Evolutionary conservation across 2,797 vertebrate species (phyloP).

Genomic region (Tadarida brasiliensis): DNA sequence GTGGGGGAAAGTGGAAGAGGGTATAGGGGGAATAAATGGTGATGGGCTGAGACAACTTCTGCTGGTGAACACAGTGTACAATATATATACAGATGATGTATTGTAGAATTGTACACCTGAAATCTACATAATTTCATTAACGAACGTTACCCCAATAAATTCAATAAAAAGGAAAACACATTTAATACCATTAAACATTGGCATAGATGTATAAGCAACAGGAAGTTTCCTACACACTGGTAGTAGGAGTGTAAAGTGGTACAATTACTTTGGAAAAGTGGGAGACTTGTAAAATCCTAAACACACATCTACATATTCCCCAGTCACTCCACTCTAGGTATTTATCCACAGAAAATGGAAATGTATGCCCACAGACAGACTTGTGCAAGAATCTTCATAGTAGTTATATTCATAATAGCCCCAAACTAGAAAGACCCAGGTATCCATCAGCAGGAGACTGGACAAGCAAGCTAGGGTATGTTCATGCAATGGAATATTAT

Average conservation of each 20-base stretch:
- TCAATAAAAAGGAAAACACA: background rate
- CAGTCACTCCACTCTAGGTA: background rate
- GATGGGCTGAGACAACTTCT: background rate
- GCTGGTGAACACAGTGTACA: background rate
- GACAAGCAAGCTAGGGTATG: background rate
- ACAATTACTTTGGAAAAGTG: background rate
- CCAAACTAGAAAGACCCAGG: background rate
- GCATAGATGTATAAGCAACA: background rate
- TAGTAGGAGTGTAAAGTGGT: background rate
- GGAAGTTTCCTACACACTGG: background rate
- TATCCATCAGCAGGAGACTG: background rate
- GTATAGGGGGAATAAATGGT: background rate
- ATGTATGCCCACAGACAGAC: background rate
- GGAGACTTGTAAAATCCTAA: background rate
- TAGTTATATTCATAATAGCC: background rate
- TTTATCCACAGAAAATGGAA: background rate
- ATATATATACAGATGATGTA: background rate
- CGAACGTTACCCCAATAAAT: background rate
- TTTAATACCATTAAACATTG: background rate
- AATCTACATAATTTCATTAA: background rate
- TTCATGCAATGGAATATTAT: background rate
- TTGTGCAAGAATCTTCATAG: background rate
- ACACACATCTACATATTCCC: background rate
- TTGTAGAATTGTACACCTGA: background rate
- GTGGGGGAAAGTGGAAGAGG: background rate